A percentile compares a stretch with the other conserved stretches of the same genome.
Conservation (phyloP, 2,888 invertebrate genomes). For the Sphinx pinastri region DNA sequence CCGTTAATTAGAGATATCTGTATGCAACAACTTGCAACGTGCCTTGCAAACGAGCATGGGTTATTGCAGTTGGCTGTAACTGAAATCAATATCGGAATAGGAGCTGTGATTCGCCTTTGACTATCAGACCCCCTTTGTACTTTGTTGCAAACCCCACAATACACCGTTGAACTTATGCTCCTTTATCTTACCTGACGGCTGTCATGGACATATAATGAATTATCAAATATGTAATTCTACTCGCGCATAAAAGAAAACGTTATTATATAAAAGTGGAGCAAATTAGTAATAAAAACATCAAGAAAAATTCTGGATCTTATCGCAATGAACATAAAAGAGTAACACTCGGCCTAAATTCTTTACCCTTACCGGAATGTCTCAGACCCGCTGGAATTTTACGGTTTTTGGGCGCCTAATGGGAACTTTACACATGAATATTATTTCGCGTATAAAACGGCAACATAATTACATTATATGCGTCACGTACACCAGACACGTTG, state of each 20-base stretch:
- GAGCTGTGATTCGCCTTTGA: conserved; percentile 56
- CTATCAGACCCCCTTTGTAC: conserved; percentile 23
- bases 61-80: conserved; percentile 54
- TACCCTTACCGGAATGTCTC: conserved; percentile 5
- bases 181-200: background rate
- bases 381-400: conserved; percentile 9
- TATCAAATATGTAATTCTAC: too few relatives aligned
- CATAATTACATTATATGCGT: conserved; percentile 1
- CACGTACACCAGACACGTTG: background rate
- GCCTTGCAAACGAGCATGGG: conserved; percentile 52
- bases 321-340: conserved; percentile 15
- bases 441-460: conserved; percentile 5
- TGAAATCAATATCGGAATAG: conserved; percentile 56
- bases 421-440: conserved; percentile 24
- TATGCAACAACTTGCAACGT: conserved; percentile 58
- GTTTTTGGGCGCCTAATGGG: conserved; percentile 13
- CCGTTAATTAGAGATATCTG: conserved; percentile 69
- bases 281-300: background rate
- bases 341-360: conserved; percentile 5
- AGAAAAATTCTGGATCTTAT: background rate
- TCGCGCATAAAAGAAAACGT: too few relatives aligned
- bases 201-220: background rate
- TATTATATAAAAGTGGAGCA: background rate
- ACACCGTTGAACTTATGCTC: background rate
- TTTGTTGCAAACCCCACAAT: background rate